Conservation (phyloP, 1,140 invertebrate species). For the Sminthurides bifidus region DNA sequence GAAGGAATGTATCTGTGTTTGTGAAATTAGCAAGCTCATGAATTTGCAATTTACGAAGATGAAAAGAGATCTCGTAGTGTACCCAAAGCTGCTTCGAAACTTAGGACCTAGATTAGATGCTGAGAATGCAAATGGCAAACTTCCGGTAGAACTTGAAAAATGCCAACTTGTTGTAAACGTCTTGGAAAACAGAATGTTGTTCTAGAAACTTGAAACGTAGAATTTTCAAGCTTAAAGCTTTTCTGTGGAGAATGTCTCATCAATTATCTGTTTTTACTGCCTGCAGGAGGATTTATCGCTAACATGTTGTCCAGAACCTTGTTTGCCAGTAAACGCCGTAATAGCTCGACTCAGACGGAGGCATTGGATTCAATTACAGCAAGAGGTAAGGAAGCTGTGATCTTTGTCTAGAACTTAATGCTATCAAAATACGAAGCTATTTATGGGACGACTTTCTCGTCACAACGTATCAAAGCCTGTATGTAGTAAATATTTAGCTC, state of each 20-base stretch:
- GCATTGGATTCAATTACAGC: constrained; percentile 14
- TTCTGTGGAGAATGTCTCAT: background rate
- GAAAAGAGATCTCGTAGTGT: background rate
- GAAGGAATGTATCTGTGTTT: too few species aligned
- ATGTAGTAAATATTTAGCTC: too few species aligned
- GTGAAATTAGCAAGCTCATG: too few species aligned
- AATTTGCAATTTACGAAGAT: too few species aligned
- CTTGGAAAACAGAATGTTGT: too few species aligned
- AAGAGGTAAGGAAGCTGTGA: constrained; percentile 11
- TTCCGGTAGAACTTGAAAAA: background rate
- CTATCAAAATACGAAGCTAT: too few species aligned
- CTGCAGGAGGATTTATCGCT: constrained; percentile 1
- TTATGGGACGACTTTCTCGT: too few species aligned
- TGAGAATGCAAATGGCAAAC: background rate
- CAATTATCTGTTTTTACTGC: background rate
- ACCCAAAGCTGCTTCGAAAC: background rate
- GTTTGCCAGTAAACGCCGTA: background rate
- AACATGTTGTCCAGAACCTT: background rate
- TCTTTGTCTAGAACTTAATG: too few species aligned
- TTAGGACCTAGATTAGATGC: too few species aligned
- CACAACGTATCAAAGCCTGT: too few species aligned
- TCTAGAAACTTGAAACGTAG: background rate
- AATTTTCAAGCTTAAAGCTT: background rate
- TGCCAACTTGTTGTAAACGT: too few species aligned
- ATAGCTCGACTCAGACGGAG: constrained; percentile 18